Evolutionary conservation across 2,113 vertebrate species (phyloP), one percentile per base, ranked within the genome.

Genomic region (Bufo gargarizans): DNA sequence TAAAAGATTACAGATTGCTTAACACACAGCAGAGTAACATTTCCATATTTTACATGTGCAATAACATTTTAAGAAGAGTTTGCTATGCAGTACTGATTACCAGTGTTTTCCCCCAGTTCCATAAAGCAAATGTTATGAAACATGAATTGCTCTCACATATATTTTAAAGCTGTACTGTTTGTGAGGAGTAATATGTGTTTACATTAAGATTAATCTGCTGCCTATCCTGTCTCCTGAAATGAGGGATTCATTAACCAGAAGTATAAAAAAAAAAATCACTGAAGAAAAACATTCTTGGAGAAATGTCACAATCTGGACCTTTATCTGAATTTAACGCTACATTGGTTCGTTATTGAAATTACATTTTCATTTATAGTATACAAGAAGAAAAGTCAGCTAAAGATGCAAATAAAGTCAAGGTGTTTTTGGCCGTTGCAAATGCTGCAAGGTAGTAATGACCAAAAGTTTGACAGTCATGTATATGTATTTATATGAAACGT

Each of bases 11-110:
- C 96, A 97, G 97, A 97, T 97, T 97, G 97, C 97, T 96, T 97
- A 97, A 97, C 96, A 97, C 96, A 98, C 97, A 97, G 96, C 96
- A 97, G 96, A 96, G 95, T 95, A 96, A 96, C 94, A 93, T 94
- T 93, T 92, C 95, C 94, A 92, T 98, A 98, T 97, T 96, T 97
- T 98, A 99, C 97, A 99, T 99, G 98, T 99, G 98, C 98, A 99
- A 98, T 96, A 97, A 97, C 96, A 92, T 94, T 93, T 92, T 92
- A 93, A 92, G 91, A 93, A 94, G 91, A 93, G 92, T 94, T 94
- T 93, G 95, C 93, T 93, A 94, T 94, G 95, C 94, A 95, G 95
- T 94, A 92, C 92, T 90, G 94, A 94, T 94, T 94, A 96, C 94
- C 94, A 96, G 95, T 93, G 95, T 93, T 93, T 92, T 91, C 89